Conservation (phyloP, 2,888 invertebrate species). For the Cancer borealis region DNA sequence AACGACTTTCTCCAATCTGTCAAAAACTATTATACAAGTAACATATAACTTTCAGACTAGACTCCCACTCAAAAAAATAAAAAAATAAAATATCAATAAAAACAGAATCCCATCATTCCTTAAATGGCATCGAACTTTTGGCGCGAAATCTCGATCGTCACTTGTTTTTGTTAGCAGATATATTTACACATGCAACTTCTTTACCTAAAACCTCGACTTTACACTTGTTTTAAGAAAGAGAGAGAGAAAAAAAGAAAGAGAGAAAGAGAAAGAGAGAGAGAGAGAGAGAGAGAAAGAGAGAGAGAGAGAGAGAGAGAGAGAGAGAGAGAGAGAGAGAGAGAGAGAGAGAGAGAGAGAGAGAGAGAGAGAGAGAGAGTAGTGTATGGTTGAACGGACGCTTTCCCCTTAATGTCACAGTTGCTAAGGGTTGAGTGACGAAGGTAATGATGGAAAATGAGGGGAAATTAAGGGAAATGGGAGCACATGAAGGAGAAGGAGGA, state of each 20-base stretch:
- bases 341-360: conserved; percentile 28
- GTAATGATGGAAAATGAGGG: background rate
- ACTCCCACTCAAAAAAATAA: background rate
- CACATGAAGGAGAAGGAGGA: background rate
- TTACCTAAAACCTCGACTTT: background rate
- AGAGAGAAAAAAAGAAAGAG: conserved; percentile 6
- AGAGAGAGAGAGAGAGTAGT: background rate
- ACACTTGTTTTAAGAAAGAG: background rate
- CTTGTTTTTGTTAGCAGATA: background rate
- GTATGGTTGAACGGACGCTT: background rate
- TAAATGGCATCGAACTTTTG: background rate
- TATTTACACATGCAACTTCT: too few relatives aligned
- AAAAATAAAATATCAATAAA: background rate
- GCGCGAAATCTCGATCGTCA: background rate
- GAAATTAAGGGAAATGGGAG: background rate
- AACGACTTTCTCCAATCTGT: background rate
- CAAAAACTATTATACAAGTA: background rate
- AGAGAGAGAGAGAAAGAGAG: conserved; percentile 9
- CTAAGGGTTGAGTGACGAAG: background rate
- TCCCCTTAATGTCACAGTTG: background rate
- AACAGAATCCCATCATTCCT: background rate
- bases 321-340: background rate
- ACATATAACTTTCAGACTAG: background rate
- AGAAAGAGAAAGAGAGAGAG: conserved; percentile 41
- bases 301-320: background rate